phyloP scores from a whole-genome alignment of 1,140 invertebrate genomes.

The Diorhabda elongata region DNA sequence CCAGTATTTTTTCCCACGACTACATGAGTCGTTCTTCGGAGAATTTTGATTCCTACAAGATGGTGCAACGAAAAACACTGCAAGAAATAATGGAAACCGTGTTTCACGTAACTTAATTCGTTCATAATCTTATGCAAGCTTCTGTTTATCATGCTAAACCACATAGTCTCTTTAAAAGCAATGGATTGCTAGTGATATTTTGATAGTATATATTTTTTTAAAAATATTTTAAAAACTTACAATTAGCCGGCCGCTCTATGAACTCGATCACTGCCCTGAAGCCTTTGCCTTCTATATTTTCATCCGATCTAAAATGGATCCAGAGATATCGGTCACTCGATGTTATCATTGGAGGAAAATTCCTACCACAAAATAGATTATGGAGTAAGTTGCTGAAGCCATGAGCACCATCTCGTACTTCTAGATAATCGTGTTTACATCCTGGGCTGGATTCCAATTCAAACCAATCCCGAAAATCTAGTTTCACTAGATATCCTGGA shows the following conservation, averaged over 20 bases:
- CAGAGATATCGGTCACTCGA: constrained; percentile 75
- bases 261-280: constrained; percentile 66
- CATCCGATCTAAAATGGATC: constrained; percentile 80
- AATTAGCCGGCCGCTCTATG: constrained; percentile 28
- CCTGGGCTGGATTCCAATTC: constrained; percentile 67
- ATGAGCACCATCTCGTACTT: constrained; percentile 79
- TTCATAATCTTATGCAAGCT: no score
- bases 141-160: no score
- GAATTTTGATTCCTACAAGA: no score
- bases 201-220: no score
- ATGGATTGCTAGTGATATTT: no score
- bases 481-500: constrained; percentile 64
- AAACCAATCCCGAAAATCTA: constrained; percentile 82
- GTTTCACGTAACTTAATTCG: no score
- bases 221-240: constrained; percentile 27
- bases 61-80: no score
- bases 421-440: constrained; percentile 80
- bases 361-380: constrained; percentile 68
- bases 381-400: constrained; percentile 68
- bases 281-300: constrained; percentile 76
- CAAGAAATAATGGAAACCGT: no score
- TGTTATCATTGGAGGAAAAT: constrained; percentile 72
- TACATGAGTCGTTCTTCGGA: no score
- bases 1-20: no score
- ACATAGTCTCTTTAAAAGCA: no score